These are phyloP conservation scores for Nebria ingens DNA, from an alignment of 1,140 invertebrate genomes.

Conservation along the genomic window DNA sequence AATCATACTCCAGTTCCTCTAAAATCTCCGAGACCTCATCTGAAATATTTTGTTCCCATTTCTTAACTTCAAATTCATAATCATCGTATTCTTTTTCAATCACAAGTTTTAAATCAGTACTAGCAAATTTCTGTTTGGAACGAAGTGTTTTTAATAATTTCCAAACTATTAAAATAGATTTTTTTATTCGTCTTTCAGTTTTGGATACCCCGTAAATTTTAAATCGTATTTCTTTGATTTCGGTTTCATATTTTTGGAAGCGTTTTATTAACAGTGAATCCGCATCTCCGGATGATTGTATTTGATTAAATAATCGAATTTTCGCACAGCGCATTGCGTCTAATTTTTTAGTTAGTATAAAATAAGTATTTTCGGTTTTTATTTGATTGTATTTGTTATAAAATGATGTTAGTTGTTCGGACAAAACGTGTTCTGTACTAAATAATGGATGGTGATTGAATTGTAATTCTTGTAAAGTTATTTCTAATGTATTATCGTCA, in stretches of 20 bases:
- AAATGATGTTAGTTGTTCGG: conserved; percentile 30
- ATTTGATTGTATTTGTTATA: conserved; percentile 29
- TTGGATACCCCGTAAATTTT: conserved; percentile 30
- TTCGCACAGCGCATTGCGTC: conserved; percentile 29
- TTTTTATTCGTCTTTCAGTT: conserved; percentile 26
- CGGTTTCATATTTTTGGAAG: conserved; percentile 19
- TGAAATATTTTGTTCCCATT: conserved; percentile 26
- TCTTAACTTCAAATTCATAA: conserved; percentile 20
- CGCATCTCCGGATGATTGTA: conserved; percentile 14
- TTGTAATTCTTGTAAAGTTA: conserved; percentile 30
- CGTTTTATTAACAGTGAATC: conserved; percentile 4
- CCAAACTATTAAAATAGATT: conserved; percentile 32
- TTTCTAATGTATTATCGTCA: conserved; percentile 29
- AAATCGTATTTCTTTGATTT: conserved; percentile 29
- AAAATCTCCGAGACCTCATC: conserved; percentile 33
- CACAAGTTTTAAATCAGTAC: conserved; percentile 31
- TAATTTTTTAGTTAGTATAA: conserved; percentile 29
- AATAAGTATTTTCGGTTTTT: conserved; percentile 20
- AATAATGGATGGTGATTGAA: conserved; percentile 35
- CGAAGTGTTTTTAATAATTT: conserved; percentile 31
- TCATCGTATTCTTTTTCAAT: conserved; percentile 27
- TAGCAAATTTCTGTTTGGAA: conserved; percentile 28
- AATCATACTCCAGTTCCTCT: conserved; percentile 28
- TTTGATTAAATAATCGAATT: conserved; percentile 19
- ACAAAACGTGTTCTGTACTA: conserved; percentile 33